phyloP scores from a whole-genome alignment of 2,797 vertebrate species.

The Buphagus erythrorhynchus region DNA sequence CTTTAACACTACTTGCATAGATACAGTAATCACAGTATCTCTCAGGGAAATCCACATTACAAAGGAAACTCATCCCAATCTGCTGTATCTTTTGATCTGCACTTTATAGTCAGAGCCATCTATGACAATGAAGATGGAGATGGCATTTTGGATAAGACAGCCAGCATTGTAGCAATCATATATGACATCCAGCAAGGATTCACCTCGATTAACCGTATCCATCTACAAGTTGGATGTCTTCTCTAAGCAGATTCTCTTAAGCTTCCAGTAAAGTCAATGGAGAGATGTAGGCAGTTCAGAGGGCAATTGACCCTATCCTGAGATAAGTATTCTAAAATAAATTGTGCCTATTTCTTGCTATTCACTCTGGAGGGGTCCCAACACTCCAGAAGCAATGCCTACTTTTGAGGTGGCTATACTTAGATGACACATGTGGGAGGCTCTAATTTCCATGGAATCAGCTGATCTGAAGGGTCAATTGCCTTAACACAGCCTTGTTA shows the following conservation, averaged over 20 bases:
- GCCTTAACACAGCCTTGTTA: background rate
- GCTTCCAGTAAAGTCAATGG: background rate
- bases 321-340: background rate
- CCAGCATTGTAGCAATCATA: background rate
- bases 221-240: constrained; percentile 13
- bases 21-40: background rate
- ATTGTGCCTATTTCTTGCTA: background rate
- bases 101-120: background rate
- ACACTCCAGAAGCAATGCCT: background rate
- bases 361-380: background rate
- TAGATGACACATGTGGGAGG: background rate
- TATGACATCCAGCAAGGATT: background rate
- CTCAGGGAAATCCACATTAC: background rate
- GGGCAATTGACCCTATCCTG: background rate
- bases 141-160: background rate
- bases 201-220: background rate
- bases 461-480: constrained; percentile 30
- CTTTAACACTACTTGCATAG: background rate
- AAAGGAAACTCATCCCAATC: background rate
- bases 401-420: background rate
- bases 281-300: background rate
- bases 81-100: constrained; percentile 1
- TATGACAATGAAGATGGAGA: background rate
- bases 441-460: constrained; percentile 31
- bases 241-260: background rate